Evolutionary conservation across 2,113 vertebrate genomes (phyloP), one percentile per base, ranked within the genome.

Genomic region (Charadrius vociferus): DNA sequence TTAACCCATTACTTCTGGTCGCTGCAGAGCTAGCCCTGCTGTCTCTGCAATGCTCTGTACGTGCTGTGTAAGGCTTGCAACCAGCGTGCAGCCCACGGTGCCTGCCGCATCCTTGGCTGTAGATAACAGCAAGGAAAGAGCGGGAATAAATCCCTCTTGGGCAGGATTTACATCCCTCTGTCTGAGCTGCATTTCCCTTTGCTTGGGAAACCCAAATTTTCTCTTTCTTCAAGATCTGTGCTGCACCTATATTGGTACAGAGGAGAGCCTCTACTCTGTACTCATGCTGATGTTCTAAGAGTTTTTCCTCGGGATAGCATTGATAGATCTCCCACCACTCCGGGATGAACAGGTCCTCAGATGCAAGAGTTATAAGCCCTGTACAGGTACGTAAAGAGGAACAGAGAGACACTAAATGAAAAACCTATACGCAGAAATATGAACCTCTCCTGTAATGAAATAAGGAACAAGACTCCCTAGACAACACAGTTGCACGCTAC

Each of bases 61-160:
- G 0, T 63, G 36, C n/a, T 43, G 18, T 2, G 0, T 4, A 7
- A 78, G 50, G 24, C 43, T 66, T 12, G 59, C 7, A 26, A 29
- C 21, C 61, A 21, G 7, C 0, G 11, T 24, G 53, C 45, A 84
- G 41, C n/a, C 61, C 43, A 9, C 13, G 0, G 3, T 1, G 4
- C 15, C 47, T 29, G 22, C 23, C 3, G 2, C 5, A 4, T 7
- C 12, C 37, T n/a, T 29, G 19, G 36, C 59, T 55, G 22, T 12
- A 53, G 41, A 11, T 4, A n/a, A 10, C 7, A 43, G 22, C 22
- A 10, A 6, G 19, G 29, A 22, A n/a, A 10, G 10, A 43, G 22
- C 17, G 8, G 8, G 14, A 26, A 26, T 15, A 71, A 67, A 61
- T 24, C 36, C 47, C 30, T 84, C 30, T 26, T 27, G 12, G 27